These are phyloP conservation scores for Pteropus rufus DNA, from an alignment of 2,797 vertebrate genomes.

Conservation along the genomic window DNA sequence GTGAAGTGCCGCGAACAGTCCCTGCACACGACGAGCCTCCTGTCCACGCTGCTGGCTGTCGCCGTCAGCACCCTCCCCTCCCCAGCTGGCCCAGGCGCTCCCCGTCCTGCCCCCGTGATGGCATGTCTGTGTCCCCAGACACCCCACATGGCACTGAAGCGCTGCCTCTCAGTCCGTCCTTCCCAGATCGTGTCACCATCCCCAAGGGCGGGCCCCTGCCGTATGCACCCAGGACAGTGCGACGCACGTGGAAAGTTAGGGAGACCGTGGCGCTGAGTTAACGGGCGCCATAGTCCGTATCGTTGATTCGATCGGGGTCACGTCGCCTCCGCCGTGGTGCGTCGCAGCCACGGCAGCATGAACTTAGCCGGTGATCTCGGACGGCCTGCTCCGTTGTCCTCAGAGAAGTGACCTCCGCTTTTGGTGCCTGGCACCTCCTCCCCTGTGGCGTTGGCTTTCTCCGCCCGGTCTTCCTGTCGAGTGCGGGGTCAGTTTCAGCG, in stretches of 20 bases:
- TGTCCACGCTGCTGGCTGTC: accelerated
- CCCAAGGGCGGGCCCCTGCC: not conserved
- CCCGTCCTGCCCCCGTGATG: not conserved
- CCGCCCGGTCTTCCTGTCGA: not conserved
- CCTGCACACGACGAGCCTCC: not conserved
- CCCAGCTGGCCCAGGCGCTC: not conserved
- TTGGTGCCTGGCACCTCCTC: not conserved
- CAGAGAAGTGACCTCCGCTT: not conserved
- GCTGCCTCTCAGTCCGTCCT: not conserved
- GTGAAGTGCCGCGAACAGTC: accelerated
- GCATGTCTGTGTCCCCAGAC: not conserved
- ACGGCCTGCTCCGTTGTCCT: accelerated
- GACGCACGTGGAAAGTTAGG: not conserved
- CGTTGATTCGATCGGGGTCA: not conserved
- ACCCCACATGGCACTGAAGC: not conserved
- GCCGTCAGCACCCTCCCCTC: not conserved
- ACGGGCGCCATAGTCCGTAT: not conserved
- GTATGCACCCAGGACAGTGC: no score
- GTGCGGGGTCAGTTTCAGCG: not conserved
- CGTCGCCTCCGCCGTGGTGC: not conserved
- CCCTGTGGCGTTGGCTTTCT: not conserved
- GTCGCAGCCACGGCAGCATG: accelerated
- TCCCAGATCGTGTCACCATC: not conserved
- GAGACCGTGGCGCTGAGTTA: not conserved
- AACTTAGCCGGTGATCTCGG: not conserved